Conservation (phyloP, 2,888 invertebrate species). For the Parochlus steinenii region DNA sequence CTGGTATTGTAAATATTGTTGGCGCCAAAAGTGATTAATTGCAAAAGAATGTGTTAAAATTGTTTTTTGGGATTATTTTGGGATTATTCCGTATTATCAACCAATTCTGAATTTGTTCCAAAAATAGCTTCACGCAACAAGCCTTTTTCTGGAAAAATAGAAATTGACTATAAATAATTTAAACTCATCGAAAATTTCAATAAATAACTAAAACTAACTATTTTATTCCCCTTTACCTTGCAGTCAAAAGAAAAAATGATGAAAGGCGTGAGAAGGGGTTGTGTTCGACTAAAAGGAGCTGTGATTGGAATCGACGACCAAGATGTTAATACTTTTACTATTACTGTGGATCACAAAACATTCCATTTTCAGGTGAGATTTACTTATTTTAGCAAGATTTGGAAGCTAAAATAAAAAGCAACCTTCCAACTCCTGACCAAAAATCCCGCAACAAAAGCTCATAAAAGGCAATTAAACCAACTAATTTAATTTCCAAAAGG, state of each 20-base stretch:
- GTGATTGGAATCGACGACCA: conserved; percentile 98
- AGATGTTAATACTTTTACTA: conserved; percentile 97
- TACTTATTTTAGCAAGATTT: neutral
- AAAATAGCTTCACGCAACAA: too few relatives aligned
- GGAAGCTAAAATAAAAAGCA: neutral
- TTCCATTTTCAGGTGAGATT: conserved; percentile 81
- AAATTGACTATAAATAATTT: too few relatives aligned
- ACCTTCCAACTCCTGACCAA: neutral
- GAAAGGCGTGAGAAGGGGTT: conserved; percentile 88
- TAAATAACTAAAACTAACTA: conserved; percentile 1
- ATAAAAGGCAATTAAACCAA: conserved; percentile 2
- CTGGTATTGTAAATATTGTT: too few relatives aligned
- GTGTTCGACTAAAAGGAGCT: conserved; percentile 92
- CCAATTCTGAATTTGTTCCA: too few relatives aligned
- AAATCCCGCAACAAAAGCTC: neutral
- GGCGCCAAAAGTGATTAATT: too few relatives aligned
- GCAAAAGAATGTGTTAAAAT: too few relatives aligned
- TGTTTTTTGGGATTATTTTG: too few relatives aligned
- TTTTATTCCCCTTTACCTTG: conserved; percentile 23
- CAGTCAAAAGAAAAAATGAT: conserved; percentile 99
- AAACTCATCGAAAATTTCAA: too few relatives aligned
- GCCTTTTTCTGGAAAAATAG: too few relatives aligned
- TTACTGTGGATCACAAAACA: conserved; percentile 96
- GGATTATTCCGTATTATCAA: too few relatives aligned
- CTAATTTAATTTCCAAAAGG: conserved; percentile 54